These are phyloP conservation scores for Sparus aurata DNA, from an alignment of 2,797 vertebrate genomes.

Conservation along the genomic window DNA sequence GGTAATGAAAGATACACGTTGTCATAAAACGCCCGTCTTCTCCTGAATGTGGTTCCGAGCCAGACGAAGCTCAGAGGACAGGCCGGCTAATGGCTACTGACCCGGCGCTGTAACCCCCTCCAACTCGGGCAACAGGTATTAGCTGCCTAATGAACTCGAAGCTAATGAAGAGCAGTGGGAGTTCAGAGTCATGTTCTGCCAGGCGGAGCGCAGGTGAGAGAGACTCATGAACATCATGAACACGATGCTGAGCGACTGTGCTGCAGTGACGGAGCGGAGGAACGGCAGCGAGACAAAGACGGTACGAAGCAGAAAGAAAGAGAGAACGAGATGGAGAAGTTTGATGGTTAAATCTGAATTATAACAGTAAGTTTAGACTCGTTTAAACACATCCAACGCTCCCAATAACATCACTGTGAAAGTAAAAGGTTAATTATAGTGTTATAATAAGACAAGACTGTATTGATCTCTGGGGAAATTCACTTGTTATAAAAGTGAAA, in stretches of 20 bases:
- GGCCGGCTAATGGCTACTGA: slow-evolving; percentile 62
- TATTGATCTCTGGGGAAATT: too few species aligned
- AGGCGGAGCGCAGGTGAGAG: slow-evolving; percentile 11
- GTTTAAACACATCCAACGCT: background rate
- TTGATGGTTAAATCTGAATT: too few species aligned
- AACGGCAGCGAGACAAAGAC: background rate
- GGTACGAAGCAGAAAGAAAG: background rate
- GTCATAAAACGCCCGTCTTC: slow-evolving; percentile 26
- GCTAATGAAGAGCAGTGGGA: slow-evolving; percentile 65
- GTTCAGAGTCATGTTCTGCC: slow-evolving; percentile 23
- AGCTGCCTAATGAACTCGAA: slow-evolving; percentile 61
- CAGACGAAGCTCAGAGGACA: slow-evolving; percentile 44
- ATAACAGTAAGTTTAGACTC: background rate
- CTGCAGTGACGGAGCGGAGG: background rate
- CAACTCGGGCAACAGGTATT: slow-evolving; percentile 55
- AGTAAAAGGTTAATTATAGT: slow-evolving; percentile 11
- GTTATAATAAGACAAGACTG: too few species aligned
- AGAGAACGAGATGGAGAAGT: too few species aligned
- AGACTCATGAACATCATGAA: background rate
- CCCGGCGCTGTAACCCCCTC: slow-evolving; percentile 35
- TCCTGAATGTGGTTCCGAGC: slow-evolving; percentile 43
- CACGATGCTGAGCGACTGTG: background rate
- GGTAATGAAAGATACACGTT: slow-evolving; percentile 44
- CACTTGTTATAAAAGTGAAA: too few species aligned
- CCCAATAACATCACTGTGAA: background rate